Conservation (phyloP, 2,888 invertebrate species). For the Chouioia cunea region DNA sequence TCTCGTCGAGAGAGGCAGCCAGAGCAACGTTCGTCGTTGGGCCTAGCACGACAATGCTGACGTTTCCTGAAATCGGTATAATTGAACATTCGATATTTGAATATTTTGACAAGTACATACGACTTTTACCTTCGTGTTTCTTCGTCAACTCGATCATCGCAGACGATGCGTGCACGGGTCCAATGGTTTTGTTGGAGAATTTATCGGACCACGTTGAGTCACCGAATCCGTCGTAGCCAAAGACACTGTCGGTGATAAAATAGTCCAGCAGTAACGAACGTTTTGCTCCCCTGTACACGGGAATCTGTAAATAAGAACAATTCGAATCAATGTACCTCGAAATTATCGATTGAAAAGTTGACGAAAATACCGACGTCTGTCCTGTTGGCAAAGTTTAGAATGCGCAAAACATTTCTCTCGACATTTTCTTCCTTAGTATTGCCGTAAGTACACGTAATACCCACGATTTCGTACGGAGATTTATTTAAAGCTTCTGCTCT, state of each 20-base stretch:
- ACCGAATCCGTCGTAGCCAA: no score
- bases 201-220: no score
- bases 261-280: conserved; percentile 45
- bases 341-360: no score
- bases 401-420: conserved; percentile 69
- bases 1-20: conserved; percentile 67
- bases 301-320: no score
- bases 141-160: conserved; percentile 66
- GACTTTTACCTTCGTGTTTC: conserved; percentile 45
- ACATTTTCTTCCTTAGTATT: conserved; percentile 70
- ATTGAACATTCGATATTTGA: no score
- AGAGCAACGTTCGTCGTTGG: conserved; percentile 73
- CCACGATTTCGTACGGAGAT: conserved; percentile 67
- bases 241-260: no score
- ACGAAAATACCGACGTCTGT: conserved; percentile 50
- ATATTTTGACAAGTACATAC: not conserved
- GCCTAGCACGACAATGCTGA: conserved; percentile 67
- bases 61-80: conserved; percentile 56
- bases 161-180: conserved; percentile 63
- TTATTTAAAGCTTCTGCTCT: conserved; percentile 51
- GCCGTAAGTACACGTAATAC: conserved; percentile 72
- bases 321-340: no score
- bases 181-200: no score
- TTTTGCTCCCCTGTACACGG: no score
- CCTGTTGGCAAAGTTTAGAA: conserved; percentile 64